Evolutionary conservation across 2,113 vertebrate genomes (phyloP).

Genomic region (Cryptotis parvus): DNA sequence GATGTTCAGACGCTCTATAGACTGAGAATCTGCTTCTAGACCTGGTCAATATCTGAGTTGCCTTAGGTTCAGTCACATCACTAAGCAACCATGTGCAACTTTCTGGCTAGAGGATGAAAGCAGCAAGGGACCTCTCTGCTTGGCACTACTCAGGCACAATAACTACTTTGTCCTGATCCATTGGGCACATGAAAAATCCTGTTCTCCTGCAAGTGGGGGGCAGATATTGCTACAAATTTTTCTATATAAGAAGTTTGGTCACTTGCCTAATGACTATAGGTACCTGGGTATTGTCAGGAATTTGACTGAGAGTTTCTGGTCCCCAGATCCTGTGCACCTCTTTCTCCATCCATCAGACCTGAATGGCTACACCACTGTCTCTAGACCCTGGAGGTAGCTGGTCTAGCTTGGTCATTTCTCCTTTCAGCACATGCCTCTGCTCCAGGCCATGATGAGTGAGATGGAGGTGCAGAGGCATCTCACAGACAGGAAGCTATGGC

Average conservation of each 20-base stretch:
- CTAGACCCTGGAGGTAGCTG: too few relatives aligned
- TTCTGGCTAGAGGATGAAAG: not conserved
- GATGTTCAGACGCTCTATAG: not conserved
- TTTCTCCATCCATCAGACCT: too few relatives aligned
- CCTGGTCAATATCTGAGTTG: accelerated
- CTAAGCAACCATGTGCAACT: too few relatives aligned
- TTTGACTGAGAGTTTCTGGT: not conserved
- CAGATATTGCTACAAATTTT: not conserved
- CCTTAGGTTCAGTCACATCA: not conserved
- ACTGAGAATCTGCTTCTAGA: too few relatives aligned
- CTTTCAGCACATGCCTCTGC: not conserved
- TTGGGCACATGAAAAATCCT: not conserved
- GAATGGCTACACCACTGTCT: not conserved
- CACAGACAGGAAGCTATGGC: not conserved
- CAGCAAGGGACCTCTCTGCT: not conserved
- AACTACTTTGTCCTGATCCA: not conserved
- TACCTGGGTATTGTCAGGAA: not conserved
- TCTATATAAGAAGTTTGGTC: not conserved
- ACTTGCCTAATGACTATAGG: accelerated
- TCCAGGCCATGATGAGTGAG: not conserved
- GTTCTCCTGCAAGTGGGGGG: too few relatives aligned
- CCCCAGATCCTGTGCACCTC: too few relatives aligned
- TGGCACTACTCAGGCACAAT: not conserved
- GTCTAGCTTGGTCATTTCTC: not conserved
- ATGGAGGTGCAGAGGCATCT: too few relatives aligned